Evolutionary conservation across 2,888 invertebrate species (phyloP).

Genomic region (Aleiodes testaceus): DNA sequence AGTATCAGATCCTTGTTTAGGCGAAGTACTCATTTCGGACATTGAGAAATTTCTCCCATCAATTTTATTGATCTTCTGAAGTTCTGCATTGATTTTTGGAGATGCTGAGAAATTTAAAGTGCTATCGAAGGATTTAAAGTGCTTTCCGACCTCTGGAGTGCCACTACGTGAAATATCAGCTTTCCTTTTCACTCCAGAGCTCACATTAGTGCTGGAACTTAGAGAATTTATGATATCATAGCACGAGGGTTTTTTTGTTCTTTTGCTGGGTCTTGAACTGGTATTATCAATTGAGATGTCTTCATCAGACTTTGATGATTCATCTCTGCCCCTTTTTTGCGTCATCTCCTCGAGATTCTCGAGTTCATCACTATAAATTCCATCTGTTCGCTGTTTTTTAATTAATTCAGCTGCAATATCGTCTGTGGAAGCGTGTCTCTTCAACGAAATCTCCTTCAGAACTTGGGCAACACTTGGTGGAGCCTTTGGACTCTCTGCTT

Average conservation of each 20-base stretch:
- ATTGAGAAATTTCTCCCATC: not conserved
- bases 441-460: constrained; percentile 65
- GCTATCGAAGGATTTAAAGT: constrained; percentile 65
- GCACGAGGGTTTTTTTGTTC: constrained; percentile 68
- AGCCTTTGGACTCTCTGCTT: constrained; percentile 45
- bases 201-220: constrained; percentile 65
- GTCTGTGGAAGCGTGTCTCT: constrained; percentile 68
- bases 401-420: constrained; percentile 63
- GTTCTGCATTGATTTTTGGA: not conserved
- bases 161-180: constrained; percentile 64
- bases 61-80: not conserved
- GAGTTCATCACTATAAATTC: constrained; percentile 55
- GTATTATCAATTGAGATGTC: constrained; percentile 62
- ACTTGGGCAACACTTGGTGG: constrained; percentile 59
- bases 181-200: constrained; percentile 68
- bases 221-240: constrained; percentile 69
- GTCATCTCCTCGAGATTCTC: constrained; percentile 66
- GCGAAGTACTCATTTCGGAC: not conserved
- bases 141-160: constrained; percentile 67
- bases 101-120: not conserved
- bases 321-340: constrained; percentile 67
- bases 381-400: constrained; percentile 68
- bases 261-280: constrained; percentile 63
- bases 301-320: constrained; percentile 65
- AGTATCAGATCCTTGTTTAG: constrained; percentile 7